Evolutionary conservation across 2,888 invertebrate genomes (phyloP), one percentile per base, ranked within the genome.

Genomic region (Nomada ruficornis): DNA sequence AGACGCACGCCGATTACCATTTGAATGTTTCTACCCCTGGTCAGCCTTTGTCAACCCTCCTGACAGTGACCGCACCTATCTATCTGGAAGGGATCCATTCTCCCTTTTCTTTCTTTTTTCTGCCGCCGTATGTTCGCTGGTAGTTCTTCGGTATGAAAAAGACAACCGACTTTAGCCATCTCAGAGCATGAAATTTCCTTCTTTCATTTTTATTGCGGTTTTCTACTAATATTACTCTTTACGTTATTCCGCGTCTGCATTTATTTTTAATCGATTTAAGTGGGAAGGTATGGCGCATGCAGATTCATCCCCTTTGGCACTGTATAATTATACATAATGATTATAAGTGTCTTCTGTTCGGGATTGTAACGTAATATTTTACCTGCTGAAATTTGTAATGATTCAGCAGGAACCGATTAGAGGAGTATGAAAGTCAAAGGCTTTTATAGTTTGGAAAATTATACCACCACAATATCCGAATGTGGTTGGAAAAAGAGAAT

Each of bases 1-100:
- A 91, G 92, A 92, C 85, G 89, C 88, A 87, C 90, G 89, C 88
- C 89, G 89, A 93, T 93, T 93, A 93, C 91, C 93, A 93, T 93
- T 89, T 93, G 92, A 93, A 93, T 93, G 91, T 85, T 83, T 87
- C 83, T 84, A 78, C 87, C 84, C 88, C 84, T 87, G 90, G 91
- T 90, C 91, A 91, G 90, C 91, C 90, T 92, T 92, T 93, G 93
- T 93, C 91, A 89, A 86, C 79, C 88, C 88, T 87, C 87, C 84
- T 88, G 80, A 84, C 85, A 86, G 86, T 90, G 88, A 91, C 90
- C 91, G 85, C 89, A 87, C 86, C 84, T 88, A 88, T 86, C 81
- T 86, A 81, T 85, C 84, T 82, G 73, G 64, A 77, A 77, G 74
- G 83, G 82, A 79, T 84, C 71, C 78, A 73, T 81, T 85, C 73